Base-by-base conservation (phyloP, 2,113 vertebrate species). In the Zosterops pallidus region DNA sequence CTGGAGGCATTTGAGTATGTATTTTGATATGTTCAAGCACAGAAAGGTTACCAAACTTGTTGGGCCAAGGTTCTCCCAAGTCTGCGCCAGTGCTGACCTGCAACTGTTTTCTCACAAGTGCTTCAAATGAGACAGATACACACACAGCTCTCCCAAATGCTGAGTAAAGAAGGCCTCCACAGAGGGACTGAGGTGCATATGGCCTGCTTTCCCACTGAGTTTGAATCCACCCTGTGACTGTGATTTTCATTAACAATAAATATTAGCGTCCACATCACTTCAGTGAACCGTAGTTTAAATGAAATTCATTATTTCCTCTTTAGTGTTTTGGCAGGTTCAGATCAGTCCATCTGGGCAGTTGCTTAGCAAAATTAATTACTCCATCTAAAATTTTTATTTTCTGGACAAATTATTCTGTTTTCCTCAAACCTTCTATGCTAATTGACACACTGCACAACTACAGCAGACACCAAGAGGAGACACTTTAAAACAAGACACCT, bases 401-500 rank as follows among this genome's bases (percentile, higher is more conserved):
- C 5, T 1, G 1, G 4, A 1, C 0, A 85, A 60, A 53, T 79
- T 65, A 89, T 96, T 24, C 17, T 67, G 26, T 89, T 95, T 97
- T 95, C 64, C 50, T 96, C 71, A 84, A 75, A 81, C 33, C 18
- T 90, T 91, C 31, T 67, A 75, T 31, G 52, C 76, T 88, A 95
- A 92, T 94, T 76, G 94, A 65, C n/a, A 79, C 41, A 78, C 90
- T 77, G 89, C 62, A 75, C 82, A 92, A 78, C 67, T 93, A 79
- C 56, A 93, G 63, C 41, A 91, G 84, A 89, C 63, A 80, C 37
- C 49, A 88, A 59, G 69, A 96, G 72, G 59, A 94, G 63, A 91
- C 64, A 83, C 76, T 68, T 97, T 94, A 81, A 94, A 96, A 74
- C 1, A 60, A 94, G n/a, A 85, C 60, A 88, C 44, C 47, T 97